These are phyloP conservation scores for Myotis lucifugus DNA, from an alignment of 2,113 vertebrate species.

Conservation along the genomic window DNA sequence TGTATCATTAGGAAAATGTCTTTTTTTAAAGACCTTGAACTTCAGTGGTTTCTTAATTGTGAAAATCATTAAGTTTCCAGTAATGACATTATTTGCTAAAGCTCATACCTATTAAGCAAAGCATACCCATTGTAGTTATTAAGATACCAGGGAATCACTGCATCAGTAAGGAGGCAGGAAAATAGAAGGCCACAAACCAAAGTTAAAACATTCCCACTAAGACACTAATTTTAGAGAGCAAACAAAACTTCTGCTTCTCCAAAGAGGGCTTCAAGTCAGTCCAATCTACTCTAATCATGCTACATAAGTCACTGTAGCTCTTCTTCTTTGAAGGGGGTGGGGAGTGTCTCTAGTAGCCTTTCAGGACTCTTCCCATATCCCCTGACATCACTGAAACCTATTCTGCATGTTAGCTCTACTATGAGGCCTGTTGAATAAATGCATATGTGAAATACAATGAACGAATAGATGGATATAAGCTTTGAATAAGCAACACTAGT, in stretches of 20 bases:
- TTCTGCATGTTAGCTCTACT: background rate
- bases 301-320: conserved; percentile 14
- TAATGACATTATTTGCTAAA: conserved; percentile 78
- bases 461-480: background rate
- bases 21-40: conserved; percentile 71
- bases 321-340: conserved; percentile 30
- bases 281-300: background rate
- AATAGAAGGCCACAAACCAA: background rate
- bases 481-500: background rate
- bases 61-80: conserved; percentile 74
- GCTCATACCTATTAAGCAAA: conserved; percentile 75
- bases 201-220: conserved; percentile 79
- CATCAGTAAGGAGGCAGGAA: conserved; percentile 62
- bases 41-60: conserved; percentile 78
- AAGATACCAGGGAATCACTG: conserved; percentile 69
- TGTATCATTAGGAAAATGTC: conserved; percentile 48
- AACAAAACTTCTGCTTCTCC: conserved; percentile 38
- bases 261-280: conserved; percentile 49
- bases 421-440: background rate
- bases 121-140: conserved; percentile 66
- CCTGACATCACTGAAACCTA: background rate
- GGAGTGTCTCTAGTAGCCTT: background rate
- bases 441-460: background rate
- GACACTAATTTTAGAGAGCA: conserved; percentile 77
- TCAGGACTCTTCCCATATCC: background rate